These are phyloP conservation scores for Gambusia yucatana DNA, from an alignment of 2,797 vertebrate species.

Conservation along the genomic window DNA sequence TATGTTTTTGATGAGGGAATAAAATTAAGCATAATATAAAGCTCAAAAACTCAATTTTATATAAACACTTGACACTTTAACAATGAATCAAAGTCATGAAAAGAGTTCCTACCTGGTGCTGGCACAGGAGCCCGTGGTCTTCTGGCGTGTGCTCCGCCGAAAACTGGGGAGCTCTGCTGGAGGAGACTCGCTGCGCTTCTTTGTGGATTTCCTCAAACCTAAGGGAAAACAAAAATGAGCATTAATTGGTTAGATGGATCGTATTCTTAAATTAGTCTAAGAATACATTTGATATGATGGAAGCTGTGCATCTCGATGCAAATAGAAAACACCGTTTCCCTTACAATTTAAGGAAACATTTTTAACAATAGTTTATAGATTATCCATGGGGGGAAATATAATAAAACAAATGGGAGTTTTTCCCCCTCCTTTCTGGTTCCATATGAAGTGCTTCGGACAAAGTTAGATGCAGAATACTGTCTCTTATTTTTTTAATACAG, in stretches of 20 bases:
- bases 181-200: slow-evolving; percentile 99
- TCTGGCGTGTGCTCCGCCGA: slow-evolving; percentile 99
- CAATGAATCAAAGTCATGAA: background rate
- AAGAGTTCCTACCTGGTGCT: slow-evolving; percentile 89
- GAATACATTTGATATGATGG: background rate
- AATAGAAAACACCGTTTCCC: background rate
- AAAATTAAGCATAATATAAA: too few relatives aligned
- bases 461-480: slow-evolving; percentile 12
- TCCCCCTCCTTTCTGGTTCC: background rate
- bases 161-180: slow-evolving; percentile 99
- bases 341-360: background rate
- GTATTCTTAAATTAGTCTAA: background rate
- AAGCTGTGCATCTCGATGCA: background rate
- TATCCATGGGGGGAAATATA: background rate
- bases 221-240: background rate
- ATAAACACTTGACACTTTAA: too few relatives aligned
- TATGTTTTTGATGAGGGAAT: too few relatives aligned
- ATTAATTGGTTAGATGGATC: background rate
- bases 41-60: too few relatives aligned
- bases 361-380: background rate
- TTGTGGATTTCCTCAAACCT: slow-evolving; percentile 98
- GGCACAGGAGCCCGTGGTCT: slow-evolving; percentile 99
- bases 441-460: background rate
- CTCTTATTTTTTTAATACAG: slow-evolving; percentile 27
- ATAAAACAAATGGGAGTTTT: background rate